A percentile compares a stretch with the other conserved stretches of the same genome.
Conservation (phyloP, 2,888 invertebrate species). For the Hyposoter dolosus region DNA sequence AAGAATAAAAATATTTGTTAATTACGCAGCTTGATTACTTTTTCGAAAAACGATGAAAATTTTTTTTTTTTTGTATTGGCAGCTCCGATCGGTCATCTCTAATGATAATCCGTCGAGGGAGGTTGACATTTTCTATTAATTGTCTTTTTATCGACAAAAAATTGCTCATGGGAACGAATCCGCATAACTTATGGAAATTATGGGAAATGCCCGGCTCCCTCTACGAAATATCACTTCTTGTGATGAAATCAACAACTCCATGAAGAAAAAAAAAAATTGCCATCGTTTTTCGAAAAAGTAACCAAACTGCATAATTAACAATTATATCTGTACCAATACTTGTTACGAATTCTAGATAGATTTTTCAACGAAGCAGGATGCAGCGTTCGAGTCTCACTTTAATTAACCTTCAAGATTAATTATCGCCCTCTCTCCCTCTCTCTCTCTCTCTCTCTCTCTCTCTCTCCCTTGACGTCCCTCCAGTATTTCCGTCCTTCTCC, state of each 20-base stretch:
- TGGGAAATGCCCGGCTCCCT: too few species aligned
- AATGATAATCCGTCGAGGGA: too few species aligned
- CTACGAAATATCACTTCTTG: too few species aligned
- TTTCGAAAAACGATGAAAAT: neutral
- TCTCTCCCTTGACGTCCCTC: constrained; percentile 19
- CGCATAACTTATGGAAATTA: too few species aligned
- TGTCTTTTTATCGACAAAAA: too few species aligned
- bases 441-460: constrained; percentile 1
- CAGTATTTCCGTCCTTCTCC: constrained; percentile 31
- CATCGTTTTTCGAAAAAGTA: neutral
- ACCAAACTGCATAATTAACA: neutral
- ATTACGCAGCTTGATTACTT: neutral
- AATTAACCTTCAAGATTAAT: constrained; percentile 41
- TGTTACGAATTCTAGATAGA: too few species aligned
- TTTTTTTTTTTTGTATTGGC: too few species aligned
- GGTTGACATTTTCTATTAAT: too few species aligned
- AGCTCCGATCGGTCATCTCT: too few species aligned
- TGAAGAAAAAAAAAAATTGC: neutral
- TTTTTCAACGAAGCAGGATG: neutral
- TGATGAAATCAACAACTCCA: too few species aligned
- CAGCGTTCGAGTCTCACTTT: neutral
- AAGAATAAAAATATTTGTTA: neutral
- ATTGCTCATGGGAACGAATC: too few species aligned
- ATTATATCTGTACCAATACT: neutral
- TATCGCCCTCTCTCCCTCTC: neutral